A percentile compares a stretch with the other conserved stretches of the same genome.
Evolutionary conservation across 2,888 invertebrate genomes (phyloP).

Genomic region (Esperia sulphurella): DNA sequence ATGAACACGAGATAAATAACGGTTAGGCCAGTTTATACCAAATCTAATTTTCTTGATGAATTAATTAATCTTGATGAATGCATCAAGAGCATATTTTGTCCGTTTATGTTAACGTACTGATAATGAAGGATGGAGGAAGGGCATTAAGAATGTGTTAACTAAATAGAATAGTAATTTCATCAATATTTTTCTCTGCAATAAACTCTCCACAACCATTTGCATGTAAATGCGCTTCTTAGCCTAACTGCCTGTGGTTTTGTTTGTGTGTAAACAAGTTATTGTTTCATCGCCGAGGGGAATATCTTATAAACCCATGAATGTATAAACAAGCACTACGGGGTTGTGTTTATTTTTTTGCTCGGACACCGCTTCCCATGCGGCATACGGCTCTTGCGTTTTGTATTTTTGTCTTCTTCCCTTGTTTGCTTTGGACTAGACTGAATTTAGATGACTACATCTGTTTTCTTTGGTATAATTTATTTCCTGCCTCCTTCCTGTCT

Average conservation of each 20-base stretch:
- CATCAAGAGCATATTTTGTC: no score
- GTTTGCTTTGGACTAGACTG: constrained; percentile 8
- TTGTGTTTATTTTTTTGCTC: constrained; percentile 34
- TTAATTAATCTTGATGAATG: no score
- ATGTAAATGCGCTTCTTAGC: neutral
- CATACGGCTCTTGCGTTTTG: constrained; percentile 6
- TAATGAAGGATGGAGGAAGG: no score
- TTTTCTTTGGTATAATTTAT: constrained; percentile 3
- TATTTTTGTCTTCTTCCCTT: constrained; percentile 17
- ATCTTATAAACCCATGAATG: constrained; percentile 42
- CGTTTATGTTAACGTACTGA: no score
- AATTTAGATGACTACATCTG: constrained; percentile 6
- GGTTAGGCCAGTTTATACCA: no score
- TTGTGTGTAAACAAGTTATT: constrained; percentile 32
- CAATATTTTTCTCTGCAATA: no score
- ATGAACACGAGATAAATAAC: no score
- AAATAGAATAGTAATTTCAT: no score
- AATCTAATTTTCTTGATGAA: no score
- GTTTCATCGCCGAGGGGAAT: constrained; percentile 32
- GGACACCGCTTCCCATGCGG: constrained; percentile 30
- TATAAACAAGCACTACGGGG: constrained; percentile 36
- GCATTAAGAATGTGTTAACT: no score
- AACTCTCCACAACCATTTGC: neutral
- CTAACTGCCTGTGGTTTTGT: constrained; percentile 11
- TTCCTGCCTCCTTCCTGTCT: neutral